phyloP scores from a whole-genome alignment of 2,797 vertebrate genomes.

The Hippocampus kuda region DNA sequence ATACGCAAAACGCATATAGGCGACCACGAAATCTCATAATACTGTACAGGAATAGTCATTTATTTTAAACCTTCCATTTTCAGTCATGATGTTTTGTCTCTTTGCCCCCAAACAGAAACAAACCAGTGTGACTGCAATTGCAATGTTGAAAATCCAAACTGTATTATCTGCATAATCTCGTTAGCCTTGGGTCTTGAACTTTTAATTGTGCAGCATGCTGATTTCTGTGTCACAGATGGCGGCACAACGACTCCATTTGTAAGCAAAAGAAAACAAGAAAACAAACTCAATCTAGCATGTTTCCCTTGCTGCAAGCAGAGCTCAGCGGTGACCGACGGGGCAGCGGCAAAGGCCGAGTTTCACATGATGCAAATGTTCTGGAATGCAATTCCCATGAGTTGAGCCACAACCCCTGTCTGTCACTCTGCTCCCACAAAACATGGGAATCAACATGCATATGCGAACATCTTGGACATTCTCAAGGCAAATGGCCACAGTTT shows the following conservation, averaged over 20 bases:
- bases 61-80: not conserved
- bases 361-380: conserved; percentile 62
- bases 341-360: conserved; percentile 47
- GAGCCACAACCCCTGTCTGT: conserved; percentile 27
- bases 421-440: conserved; percentile 23
- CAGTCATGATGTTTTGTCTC: not conserved
- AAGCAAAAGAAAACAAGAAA: conserved; percentile 10
- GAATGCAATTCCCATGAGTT: conserved; percentile 55
- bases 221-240: not conserved
- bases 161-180: not conserved
- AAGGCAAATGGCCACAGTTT: conserved; percentile 5
- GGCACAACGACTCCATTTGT: conserved; percentile 5
- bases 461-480: conserved; percentile 22
- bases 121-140: not conserved
- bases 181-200: not conserved
- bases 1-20: conserved; percentile 1
- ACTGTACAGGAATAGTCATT: not conserved
- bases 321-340: conserved; percentile 34
- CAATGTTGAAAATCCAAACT: conserved; percentile 1
- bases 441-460: conserved; percentile 18
- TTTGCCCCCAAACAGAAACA: not conserved
- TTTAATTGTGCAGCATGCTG: not conserved
- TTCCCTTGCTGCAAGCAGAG: conserved; percentile 32
- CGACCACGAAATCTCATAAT: not conserved
- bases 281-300: conserved; percentile 25